A percentile compares a stretch with the other conserved stretches of the same genome.
These are phyloP conservation scores for Palythoa grandiflora DNA, from an alignment of 92 coral and sea anemone species.

Conservation along the genomic window DNA sequence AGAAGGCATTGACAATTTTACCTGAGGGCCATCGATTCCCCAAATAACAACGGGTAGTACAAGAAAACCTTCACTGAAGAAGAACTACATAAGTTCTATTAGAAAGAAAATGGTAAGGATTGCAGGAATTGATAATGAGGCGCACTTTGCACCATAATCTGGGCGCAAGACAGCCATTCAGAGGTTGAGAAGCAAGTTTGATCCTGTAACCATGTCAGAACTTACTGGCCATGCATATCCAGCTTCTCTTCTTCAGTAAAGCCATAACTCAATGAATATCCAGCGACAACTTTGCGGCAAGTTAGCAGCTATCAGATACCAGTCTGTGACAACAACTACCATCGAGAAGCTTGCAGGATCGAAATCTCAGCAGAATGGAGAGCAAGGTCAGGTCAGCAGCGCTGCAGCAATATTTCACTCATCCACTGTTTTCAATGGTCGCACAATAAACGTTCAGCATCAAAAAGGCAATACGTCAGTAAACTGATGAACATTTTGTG, in stretches of 20 bases:
- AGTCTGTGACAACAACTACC: constrained; percentile 10
- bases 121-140: too few relatives aligned
- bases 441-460: constrained; percentile 23
- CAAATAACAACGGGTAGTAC: constrained; percentile 32
- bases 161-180: constrained; percentile 61
- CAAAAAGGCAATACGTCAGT: not conserved
- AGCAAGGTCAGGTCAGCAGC: constrained; percentile 27
- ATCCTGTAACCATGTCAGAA: too few relatives aligned
- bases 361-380: not conserved
- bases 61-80: constrained; percentile 40
- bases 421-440: constrained; percentile 1
- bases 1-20: too few relatives aligned
- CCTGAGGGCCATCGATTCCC: not conserved
- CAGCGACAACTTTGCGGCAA: too few relatives aligned
- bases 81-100: constrained; percentile 47
- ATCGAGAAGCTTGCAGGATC: too few relatives aligned
- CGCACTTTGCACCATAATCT: constrained; percentile 22
- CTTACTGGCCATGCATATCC: not conserved
- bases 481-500: constrained; percentile 2
- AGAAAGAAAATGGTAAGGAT: constrained; percentile 29
- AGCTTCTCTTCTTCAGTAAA: not conserved
- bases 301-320: constrained; percentile 10
- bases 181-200: too few relatives aligned
- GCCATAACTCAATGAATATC: too few relatives aligned
- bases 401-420: not conserved